Evolutionary conservation across 1,140 invertebrate genomes (phyloP).

Genomic region (Mesaphorura yosii): DNA sequence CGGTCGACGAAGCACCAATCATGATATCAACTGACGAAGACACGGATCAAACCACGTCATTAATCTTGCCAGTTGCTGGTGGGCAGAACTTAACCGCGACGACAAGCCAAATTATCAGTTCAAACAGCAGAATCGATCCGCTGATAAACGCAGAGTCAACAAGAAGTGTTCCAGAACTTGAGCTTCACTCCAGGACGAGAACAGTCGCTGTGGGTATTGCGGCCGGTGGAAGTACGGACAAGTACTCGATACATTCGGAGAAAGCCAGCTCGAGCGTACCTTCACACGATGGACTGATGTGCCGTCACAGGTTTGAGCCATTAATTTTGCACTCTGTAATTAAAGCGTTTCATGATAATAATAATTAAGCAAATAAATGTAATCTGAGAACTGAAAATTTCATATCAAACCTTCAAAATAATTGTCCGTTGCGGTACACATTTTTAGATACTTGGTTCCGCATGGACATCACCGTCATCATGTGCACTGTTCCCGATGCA

Average conservation of each 20-base stretch:
- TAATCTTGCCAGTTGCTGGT: not conserved
- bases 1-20: slow-evolving; percentile 26
- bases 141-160: slow-evolving; percentile 40
- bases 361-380: too few relatives aligned
- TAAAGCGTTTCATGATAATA: too few relatives aligned
- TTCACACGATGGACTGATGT: slow-evolving; percentile 15
- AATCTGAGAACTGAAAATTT: too few relatives aligned
- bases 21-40: slow-evolving; percentile 30
- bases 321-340: not conserved
- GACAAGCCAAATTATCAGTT: too few relatives aligned
- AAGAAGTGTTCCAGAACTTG: slow-evolving; percentile 75
- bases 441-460: too few relatives aligned
- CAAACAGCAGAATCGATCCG: slow-evolving; percentile 10
- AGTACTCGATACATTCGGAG: not conserved
- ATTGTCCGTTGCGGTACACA: too few relatives aligned
- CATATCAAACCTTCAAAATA: too few relatives aligned
- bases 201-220: slow-evolving; percentile 22
- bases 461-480: slow-evolving; percentile 14
- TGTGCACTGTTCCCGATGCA: slow-evolving; percentile 21
- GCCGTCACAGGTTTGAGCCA: slow-evolving; percentile 20
- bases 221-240: not conserved
- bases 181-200: slow-evolving; percentile 59
- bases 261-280: slow-evolving; percentile 9
- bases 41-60: slow-evolving; percentile 9
- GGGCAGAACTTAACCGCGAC: too few relatives aligned